Conservation (phyloP, 2,888 invertebrate species). For the Melanargia galathea region DNA sequence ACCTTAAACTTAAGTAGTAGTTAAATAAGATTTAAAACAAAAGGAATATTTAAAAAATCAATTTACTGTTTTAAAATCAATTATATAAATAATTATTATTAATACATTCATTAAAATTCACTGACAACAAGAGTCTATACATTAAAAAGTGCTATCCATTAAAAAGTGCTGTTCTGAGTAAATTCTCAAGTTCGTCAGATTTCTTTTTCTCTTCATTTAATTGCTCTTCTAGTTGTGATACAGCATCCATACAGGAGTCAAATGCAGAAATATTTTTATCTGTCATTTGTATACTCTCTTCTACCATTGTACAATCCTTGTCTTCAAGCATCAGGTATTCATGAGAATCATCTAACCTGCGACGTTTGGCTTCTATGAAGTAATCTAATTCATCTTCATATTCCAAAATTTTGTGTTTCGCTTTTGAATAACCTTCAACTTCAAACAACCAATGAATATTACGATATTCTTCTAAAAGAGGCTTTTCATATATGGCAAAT, state of each 20-base stretch:
- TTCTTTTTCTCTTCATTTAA: slow-evolving; percentile 72
- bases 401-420: slow-evolving; percentile 66
- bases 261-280: slow-evolving; percentile 62
- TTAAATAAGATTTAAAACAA: neutral
- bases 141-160: slow-evolving; percentile 45
- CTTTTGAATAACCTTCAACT: slow-evolving; percentile 53
- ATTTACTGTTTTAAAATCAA: neutral
- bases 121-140: neutral
- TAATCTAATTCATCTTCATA: slow-evolving; percentile 66
- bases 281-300: slow-evolving; percentile 61
- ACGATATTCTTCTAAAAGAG: slow-evolving; percentile 77
- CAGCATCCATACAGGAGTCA: slow-evolving; percentile 62
- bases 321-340: slow-evolving; percentile 72
- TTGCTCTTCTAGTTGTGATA: slow-evolving; percentile 72
- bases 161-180: slow-evolving; percentile 69
- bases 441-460: slow-evolving; percentile 84
- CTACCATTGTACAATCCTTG: slow-evolving; percentile 63
- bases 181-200: slow-evolving; percentile 73
- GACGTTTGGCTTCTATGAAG: slow-evolving; percentile 65
- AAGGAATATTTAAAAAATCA: neutral
- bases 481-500: slow-evolving; percentile 82
- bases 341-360: slow-evolving; percentile 66
- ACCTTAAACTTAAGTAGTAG: no score
- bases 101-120: neutral
- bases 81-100: neutral